These are phyloP conservation scores for Platichthys stellatus DNA, from an alignment of 2,113 vertebrate genomes.

Conservation along the genomic window DNA sequence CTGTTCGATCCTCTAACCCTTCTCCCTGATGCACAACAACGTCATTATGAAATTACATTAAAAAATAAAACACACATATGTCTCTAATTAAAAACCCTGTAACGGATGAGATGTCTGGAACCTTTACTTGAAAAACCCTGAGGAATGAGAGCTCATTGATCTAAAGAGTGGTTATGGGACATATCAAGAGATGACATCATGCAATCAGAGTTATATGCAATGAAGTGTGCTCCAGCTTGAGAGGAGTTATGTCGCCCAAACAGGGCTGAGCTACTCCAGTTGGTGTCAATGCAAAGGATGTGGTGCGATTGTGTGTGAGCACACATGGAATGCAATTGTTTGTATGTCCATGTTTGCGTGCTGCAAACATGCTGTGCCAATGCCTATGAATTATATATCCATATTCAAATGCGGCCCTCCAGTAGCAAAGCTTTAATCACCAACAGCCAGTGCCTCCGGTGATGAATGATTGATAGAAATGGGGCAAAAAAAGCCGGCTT, in stretches of 20 bases:
- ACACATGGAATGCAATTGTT: conserved; percentile 28
- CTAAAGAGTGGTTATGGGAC: conserved; percentile 52
- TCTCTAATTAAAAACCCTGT: conserved; percentile 43
- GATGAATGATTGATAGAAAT: conserved; percentile 87
- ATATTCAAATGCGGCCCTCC: conserved; percentile 80
- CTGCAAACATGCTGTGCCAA: conserved; percentile 44
- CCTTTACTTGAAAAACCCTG: conserved; percentile 28
- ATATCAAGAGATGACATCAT: conserved; percentile 41
- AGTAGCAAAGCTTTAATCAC: conserved; percentile 83
- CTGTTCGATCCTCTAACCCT: conserved; percentile 9
- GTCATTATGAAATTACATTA: conserved; percentile 29
- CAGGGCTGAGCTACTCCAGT: conserved; percentile 33
- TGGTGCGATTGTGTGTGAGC: conserved; percentile 17
- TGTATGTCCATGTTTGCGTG: conserved; percentile 36
- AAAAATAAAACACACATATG: conserved; percentile 17
- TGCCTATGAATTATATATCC: conserved; percentile 83
- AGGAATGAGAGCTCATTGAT: conserved; percentile 37
- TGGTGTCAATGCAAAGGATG: conserved; percentile 10
- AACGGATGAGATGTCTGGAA: conserved; percentile 36
- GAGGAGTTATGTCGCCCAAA: conserved; percentile 34
- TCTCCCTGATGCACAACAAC: conserved; percentile 26
- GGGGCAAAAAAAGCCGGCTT: conserved; percentile 76
- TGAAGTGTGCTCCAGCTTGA: conserved; percentile 27
- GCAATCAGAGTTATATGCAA: conserved; percentile 25
- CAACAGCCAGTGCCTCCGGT: conserved; percentile 77